These are phyloP conservation scores for Fringilla coelebs DNA, from an alignment of 2,797 vertebrate species.

Conservation along the genomic window DNA sequence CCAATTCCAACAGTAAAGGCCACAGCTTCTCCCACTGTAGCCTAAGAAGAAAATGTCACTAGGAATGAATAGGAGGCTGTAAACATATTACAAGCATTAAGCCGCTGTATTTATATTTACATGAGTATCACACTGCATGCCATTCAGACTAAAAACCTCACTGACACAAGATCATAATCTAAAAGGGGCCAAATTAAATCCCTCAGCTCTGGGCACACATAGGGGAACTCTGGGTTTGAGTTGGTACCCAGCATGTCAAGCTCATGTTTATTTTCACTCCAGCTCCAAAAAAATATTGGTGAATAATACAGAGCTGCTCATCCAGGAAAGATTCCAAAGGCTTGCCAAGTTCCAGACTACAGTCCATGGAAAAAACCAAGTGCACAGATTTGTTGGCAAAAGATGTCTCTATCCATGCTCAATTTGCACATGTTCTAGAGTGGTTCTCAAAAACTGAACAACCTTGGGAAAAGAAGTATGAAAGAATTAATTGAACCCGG, in stretches of 20 bases:
- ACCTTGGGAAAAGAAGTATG: background rate
- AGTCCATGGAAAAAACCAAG: background rate
- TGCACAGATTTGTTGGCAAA: background rate
- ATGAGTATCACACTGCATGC: background rate
- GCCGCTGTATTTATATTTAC: background rate
- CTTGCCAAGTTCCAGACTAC: conserved; percentile 6
- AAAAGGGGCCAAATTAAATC: background rate
- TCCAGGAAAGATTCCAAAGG: conserved; percentile 17
- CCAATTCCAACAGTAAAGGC: background rate
- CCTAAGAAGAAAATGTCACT: background rate
- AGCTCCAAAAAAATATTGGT: background rate
- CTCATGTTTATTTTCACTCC: background rate
- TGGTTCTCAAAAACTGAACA: background rate
- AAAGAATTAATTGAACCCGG: background rate
- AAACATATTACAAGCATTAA: background rate
- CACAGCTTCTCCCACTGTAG: background rate
- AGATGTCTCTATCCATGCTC: background rate
- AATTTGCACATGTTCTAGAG: background rate
- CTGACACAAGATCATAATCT: background rate
- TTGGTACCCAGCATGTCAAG: background rate
- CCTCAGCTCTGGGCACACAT: background rate
- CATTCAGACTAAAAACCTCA: background rate
- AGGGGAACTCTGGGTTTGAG: background rate
- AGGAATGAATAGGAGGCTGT: background rate
- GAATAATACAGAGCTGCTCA: conserved; percentile 10